Evolutionary conservation across 2,888 invertebrate species (phyloP).

Genomic region (Orthosia incerta): DNA sequence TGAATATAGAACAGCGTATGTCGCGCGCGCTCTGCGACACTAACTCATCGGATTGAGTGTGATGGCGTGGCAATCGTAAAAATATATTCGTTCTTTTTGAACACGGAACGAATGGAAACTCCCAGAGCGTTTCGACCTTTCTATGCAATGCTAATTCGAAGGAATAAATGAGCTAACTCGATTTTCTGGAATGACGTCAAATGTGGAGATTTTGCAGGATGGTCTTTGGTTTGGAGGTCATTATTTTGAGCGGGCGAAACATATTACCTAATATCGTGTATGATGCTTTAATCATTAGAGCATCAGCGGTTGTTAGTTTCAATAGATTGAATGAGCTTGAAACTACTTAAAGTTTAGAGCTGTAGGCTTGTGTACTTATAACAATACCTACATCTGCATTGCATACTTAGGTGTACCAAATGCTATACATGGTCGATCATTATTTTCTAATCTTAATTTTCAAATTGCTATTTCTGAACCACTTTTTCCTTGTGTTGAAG

Average conservation of each 20-base stretch:
- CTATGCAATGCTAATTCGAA: neutral
- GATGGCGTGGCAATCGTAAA: conserved; percentile 89
- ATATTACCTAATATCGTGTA: neutral
- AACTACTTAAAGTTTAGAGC: too few species aligned
- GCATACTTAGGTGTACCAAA: too few species aligned
- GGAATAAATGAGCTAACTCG: neutral
- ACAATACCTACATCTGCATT: too few species aligned
- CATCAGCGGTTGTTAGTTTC: neutral
- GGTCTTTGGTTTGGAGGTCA: neutral
- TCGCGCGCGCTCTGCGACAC: conserved; percentile 87
- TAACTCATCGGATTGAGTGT: conserved; percentile 90
- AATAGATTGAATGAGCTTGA: too few species aligned
- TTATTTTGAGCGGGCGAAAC: neutral
- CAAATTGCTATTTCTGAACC: too few species aligned
- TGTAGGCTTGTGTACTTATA: too few species aligned
- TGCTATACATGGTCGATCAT: too few species aligned
- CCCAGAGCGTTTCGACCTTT: neutral
- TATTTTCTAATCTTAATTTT: too few species aligned
- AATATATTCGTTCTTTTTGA: conserved; percentile 86
- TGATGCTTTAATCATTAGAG: neutral
- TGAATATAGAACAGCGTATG: conserved; percentile 91
- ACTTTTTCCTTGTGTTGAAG: too few species aligned
- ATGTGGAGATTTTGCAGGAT: neutral
- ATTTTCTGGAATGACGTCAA: neutral
- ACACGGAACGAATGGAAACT: conserved; percentile 67